These are phyloP conservation scores for Drosophila serrata DNA, from an alignment of 1,140 invertebrate genomes.

Conservation along the genomic window DNA sequence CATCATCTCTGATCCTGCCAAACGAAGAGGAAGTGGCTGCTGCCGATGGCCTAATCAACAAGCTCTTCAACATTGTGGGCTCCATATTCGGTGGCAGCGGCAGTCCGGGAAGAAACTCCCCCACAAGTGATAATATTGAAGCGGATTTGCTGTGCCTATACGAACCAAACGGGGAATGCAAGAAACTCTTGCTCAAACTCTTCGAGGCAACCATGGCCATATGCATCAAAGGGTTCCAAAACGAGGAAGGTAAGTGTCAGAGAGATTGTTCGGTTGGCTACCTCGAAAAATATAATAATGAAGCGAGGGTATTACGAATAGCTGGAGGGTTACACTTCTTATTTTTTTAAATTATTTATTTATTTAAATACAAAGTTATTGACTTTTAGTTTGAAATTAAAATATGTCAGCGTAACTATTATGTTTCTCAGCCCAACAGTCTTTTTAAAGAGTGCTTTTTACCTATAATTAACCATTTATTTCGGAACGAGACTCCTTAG, in stretches of 20 bases:
- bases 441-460: not conserved
- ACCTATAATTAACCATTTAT: too few relatives aligned
- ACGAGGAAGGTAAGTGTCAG: conserved; percentile 78
- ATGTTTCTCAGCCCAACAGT: too few relatives aligned
- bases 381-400: not conserved
- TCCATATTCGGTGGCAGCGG: conserved; percentile 57
- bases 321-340: too few relatives aligned
- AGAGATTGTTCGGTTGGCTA: conserved; percentile 9
- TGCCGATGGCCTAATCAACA: conserved; percentile 59
- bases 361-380: not conserved
- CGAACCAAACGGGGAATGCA: conserved; percentile 76
- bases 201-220: conserved; percentile 84
- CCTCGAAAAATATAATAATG: not conserved
- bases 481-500: not conserved
- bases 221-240: conserved; percentile 81
- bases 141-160: conserved; percentile 66
- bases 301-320: not conserved
- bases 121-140: conserved; percentile 52
- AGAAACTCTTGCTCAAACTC: conserved; percentile 77
- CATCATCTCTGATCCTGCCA: not conserved
- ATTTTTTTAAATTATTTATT: too few relatives aligned
- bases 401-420: too few relatives aligned
- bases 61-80: conserved; percentile 75
- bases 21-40: conserved; percentile 36
- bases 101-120: conserved; percentile 7